Percentiles rank a stretch among this genome's conserved stretches.
These are phyloP conservation scores for Hypocryptadius cinnamomeus DNA, from an alignment of 2,113 vertebrate genomes.

Conservation along the genomic window DNA sequence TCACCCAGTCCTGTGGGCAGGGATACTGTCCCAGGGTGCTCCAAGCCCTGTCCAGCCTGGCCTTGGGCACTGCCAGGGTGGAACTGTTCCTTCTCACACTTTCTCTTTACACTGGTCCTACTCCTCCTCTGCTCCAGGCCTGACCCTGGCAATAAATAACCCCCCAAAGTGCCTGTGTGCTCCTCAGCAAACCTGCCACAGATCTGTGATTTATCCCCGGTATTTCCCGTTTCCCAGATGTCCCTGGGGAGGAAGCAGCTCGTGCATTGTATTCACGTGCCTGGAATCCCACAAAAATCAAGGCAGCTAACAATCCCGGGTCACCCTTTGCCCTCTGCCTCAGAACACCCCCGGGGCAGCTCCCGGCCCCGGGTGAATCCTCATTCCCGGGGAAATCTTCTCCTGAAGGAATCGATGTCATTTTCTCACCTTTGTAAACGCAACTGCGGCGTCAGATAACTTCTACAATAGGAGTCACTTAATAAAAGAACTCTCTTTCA, in stretches of 20 bases:
- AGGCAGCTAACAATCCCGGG: fast-evolving
- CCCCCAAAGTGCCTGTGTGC: fast-evolving
- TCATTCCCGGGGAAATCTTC: not conserved
- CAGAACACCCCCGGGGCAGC: not conserved
- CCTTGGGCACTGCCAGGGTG: not conserved
- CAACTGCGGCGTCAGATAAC: not conserved
- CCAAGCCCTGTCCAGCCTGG: not conserved
- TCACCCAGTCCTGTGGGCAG: not conserved
- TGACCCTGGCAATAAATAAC: not conserved
- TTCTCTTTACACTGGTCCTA: fast-evolving
- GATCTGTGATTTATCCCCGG: fast-evolving
- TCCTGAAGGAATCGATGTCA: fast-evolving
- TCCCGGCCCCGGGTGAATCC: not conserved
- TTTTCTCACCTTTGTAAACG: not conserved
- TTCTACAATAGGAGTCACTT: fast-evolving
- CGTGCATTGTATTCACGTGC: fast-evolving
- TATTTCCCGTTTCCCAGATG: fast-evolving
- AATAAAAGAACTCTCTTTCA: too few species aligned
- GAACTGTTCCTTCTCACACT: fast-evolving
- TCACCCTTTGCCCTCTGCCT: not conserved
- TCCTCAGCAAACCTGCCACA: fast-evolving
- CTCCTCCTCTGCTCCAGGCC: fast-evolving
- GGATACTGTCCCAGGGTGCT: not conserved
- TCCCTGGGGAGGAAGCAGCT: not conserved
- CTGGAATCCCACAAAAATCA: not conserved